Base-by-base conservation (phyloP, 2,797 vertebrate species). In the Gila robusta region DNA sequence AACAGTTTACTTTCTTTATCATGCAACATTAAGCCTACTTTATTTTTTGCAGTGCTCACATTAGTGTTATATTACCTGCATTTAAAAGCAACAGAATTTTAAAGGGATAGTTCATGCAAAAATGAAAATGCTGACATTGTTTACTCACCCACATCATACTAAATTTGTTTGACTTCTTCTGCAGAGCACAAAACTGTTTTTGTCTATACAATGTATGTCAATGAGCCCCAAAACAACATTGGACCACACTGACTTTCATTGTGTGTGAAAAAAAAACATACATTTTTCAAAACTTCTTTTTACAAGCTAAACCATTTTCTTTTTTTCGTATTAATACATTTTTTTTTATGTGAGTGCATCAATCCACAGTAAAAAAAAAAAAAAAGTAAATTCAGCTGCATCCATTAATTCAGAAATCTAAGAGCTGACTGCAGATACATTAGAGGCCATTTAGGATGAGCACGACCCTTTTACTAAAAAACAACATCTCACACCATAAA, bases 381-480 rank as follows among this genome's bases (percentile, higher is more conserved):
- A 52, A 6, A 2, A 81, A 26, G n/a, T n/a, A 37, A 72, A 79
- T 79, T 74, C 56, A 73, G 23, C 32, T 78, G n/a, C 17, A 41
- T 73, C 17, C 17, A 72, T 62, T 62, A 12, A 59, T 73, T 44
- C 9, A 73, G 35, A 59, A 9, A 82, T 41, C 23, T 41, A 23
- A 17, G 28, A 56, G 44, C 44, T 39, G 35, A 86, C 77, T 28
- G 62, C 66, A 66, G 54, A 83, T 64, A 69, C 77, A 87, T 72
- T 70, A 82, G 17, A 16, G 14, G 47, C 2, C 69, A 79, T 84
- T 80, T 56, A 70, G 62, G 44, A 28, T 67, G 26, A 83, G 32
- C 67, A 78, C 26, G 5, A 23, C 52, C 67, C 35, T 82, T 84
- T 87, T 19, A 84, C 59, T 84, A 67, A 88, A 49, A 83, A 87